Evolutionary conservation across 2,888 invertebrate genomes (phyloP).

Genomic region (Elmis aenea): DNA sequence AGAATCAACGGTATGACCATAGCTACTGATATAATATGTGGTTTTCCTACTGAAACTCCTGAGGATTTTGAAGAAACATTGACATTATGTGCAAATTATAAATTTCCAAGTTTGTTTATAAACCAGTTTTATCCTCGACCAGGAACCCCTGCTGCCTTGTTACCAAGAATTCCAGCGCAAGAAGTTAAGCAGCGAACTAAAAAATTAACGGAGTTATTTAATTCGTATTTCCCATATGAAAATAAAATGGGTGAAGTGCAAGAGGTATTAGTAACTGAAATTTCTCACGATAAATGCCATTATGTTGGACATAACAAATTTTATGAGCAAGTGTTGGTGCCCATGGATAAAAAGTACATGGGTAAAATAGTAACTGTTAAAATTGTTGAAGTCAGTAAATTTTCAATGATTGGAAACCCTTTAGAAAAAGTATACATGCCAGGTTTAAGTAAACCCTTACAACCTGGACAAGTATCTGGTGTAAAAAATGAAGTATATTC

Average conservation of each 20-base stretch:
- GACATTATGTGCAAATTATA: conserved; percentile 74
- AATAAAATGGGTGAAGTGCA: conserved; percentile 63
- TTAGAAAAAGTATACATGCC: conserved; percentile 51
- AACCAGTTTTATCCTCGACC: conserved; percentile 97
- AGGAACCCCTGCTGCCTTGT: conserved; percentile 91
- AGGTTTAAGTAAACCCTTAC: conserved; percentile 51
- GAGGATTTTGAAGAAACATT: conserved; percentile 85
- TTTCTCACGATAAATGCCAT: conserved; percentile 84
- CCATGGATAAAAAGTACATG: conserved; percentile 69
- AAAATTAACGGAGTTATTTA: conserved; percentile 79
- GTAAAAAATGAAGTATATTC: conserved; percentile 28
- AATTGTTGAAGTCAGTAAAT: conserved; percentile 65
- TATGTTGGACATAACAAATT: conserved; percentile 93
- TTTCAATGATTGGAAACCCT: conserved; percentile 71
- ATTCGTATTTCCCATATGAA: conserved; percentile 81
- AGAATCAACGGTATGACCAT: conserved; percentile 88
- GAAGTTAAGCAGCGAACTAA: conserved; percentile 90
- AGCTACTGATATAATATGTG: conserved; percentile 97
- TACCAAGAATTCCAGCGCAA: conserved; percentile 78
- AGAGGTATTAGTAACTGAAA: conserved; percentile 85
- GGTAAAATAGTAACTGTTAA: conserved; percentile 78
- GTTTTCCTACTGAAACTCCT: conserved; percentile 94
- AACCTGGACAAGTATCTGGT: conserved; percentile 55
- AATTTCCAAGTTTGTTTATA: conserved; percentile 92
- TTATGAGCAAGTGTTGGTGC: conserved; percentile 89